A percentile compares a stretch with the other conserved stretches of the same genome.
phyloP scores from a whole-genome alignment of 2,888 invertebrate species.

The Synanthedon formicaeformis region DNA sequence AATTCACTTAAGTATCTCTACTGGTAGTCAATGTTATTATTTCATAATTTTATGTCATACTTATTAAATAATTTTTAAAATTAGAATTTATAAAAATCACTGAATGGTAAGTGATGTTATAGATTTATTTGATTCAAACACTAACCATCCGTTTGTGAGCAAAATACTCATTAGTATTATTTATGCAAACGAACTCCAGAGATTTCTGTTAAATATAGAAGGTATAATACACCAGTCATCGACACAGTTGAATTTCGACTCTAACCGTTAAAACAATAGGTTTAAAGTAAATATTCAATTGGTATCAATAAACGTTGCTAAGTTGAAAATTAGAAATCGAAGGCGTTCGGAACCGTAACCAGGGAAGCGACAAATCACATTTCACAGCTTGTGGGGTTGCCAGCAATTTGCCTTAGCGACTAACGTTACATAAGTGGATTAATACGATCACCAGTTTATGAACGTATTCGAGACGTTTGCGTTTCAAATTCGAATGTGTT shows the following conservation, averaged over 20 bases:
- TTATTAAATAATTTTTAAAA: too few relatives aligned
- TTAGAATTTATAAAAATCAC: too few relatives aligned
- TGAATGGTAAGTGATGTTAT: too few relatives aligned
- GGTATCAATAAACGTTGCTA: neutral
- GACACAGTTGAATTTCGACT: neutral
- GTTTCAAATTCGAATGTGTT: neutral
- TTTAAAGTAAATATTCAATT: neutral
- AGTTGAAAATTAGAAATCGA: conserved; percentile 7
- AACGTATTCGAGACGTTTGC: neutral
- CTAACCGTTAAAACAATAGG: neutral
- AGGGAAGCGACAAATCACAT: conserved; percentile 20
- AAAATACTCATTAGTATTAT: conserved; percentile 19
- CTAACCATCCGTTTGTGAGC: conserved; percentile 16
- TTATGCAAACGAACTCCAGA: conserved; percentile 19
- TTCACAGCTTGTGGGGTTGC: conserved; percentile 9
- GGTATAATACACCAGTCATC: neutral
- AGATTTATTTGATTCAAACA: neutral
- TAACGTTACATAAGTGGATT: conserved; percentile 4
- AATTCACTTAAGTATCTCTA: too few relatives aligned
- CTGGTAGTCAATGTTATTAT: too few relatives aligned
- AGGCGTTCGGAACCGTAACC: conserved; percentile 10
- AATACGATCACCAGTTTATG: conserved; percentile 5
- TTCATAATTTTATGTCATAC: too few relatives aligned
- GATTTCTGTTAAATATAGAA: neutral
- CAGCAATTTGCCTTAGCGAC: conserved; percentile 4